These are phyloP conservation scores for Neopelma chrysocephalum DNA, from an alignment of 2,797 vertebrate genomes.

Conservation along the genomic window DNA sequence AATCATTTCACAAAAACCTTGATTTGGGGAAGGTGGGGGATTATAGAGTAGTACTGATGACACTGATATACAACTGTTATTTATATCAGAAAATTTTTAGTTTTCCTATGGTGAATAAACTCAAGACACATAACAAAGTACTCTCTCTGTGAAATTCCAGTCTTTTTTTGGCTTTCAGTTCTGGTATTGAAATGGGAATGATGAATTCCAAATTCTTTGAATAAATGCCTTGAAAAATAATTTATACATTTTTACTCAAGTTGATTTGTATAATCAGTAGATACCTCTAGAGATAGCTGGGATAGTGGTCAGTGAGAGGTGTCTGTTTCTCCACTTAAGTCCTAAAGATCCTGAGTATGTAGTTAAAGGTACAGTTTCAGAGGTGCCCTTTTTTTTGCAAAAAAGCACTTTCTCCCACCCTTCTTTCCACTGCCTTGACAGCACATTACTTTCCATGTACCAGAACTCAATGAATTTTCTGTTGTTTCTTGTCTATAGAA, in stretches of 20 bases:
- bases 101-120: neutral
- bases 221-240: neutral
- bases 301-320: neutral
- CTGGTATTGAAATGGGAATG: neutral
- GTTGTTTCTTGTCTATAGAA: neutral
- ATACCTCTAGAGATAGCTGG: neutral
- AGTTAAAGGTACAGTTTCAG: neutral
- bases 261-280: neutral
- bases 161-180: neutral
- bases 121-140: neutral
- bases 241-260: neutral
- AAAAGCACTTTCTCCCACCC: neutral
- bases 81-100: neutral
- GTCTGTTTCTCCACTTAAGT: neutral
- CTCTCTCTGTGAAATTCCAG: neutral
- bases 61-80: neutral
- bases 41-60: neutral
- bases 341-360: neutral
- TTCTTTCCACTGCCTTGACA: neutral
- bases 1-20: neutral
- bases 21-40: neutral
- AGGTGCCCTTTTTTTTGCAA: neutral
- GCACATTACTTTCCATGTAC: neutral
- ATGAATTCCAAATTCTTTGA: neutral
- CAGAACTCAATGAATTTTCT: neutral